Evolutionary conservation across 2,113 vertebrate species (phyloP), one percentile per base, ranked within the genome.

Genomic region (Dunckerocampus dactyliophorus): DNA sequence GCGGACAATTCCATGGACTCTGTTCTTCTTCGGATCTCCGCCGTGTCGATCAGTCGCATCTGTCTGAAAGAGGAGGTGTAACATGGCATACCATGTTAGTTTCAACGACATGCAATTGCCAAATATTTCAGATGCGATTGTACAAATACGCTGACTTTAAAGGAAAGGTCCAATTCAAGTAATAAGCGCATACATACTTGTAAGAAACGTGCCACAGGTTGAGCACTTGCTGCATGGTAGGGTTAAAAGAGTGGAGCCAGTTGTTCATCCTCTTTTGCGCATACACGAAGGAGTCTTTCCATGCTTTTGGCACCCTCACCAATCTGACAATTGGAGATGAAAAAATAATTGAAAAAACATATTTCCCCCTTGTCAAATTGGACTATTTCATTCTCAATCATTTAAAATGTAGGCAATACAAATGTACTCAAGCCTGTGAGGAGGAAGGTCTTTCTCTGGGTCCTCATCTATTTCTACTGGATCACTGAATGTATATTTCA

Each of bases 351-450:
- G 0, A 46, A 8, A 63, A 43, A n/a, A 60, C 0, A 52, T 3
- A 2, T 50, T 22, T 31, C 28, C 3, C 6, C 14, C 45, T 6
- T n/a, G 4, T 4, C 16, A 12, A 31, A 28, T 11, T 22, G 21
- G 21, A 21, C 12, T 12, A 12, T 47, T 24, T 7, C 13, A 11
- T 46, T 45, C 19, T 16, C 56, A 9, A 24, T 22, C 15, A 39
- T 43, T 13, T 22, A 47, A 17, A 45, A 47, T 6, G 15, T 14
- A 59, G 15, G 21, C 11, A 24, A 48, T 19, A 48, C 3, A 3
- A 17, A 82, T 88, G 85, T 90, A 96, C 94, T 96, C 95, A 67
- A 88, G 83, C 85, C 89, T 88, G 80, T 95, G 92, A 47, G 89
- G 75, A 3, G 63, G 89, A 31, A 89, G 65, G 11, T 77, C 67